A percentile compares a stretch with the other conserved stretches of the same genome.
Evolutionary conservation across 2,113 vertebrate species (phyloP).

Genomic region (Callaeas wilsoni): DNA sequence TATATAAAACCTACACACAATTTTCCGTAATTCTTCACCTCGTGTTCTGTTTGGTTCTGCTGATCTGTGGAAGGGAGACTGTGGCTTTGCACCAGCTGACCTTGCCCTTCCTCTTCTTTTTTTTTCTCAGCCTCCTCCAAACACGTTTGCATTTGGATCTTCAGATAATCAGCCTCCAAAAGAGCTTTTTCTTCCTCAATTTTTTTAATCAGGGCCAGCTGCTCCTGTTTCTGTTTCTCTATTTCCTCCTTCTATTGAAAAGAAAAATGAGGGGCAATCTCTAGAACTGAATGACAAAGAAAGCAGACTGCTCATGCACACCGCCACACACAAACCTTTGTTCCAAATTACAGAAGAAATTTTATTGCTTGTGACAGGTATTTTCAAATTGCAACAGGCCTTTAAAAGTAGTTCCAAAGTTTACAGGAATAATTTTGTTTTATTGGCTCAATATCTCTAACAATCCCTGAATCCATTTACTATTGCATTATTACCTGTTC

Average conservation of each 20-base stretch:
- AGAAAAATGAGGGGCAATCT: background rate
- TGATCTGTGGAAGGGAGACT: background rate
- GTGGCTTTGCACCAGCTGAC: background rate
- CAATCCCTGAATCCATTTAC: background rate
- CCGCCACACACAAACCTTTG: background rate
- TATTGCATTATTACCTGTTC: background rate
- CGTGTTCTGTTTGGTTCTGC: background rate
- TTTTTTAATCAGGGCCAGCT: constrained; percentile 80
- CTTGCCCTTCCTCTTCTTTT: background rate
- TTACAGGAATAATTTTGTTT: background rate
- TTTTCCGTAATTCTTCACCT: constrained; percentile 18
- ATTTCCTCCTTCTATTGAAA: constrained; percentile 77
- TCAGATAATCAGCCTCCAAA: constrained; percentile 77
- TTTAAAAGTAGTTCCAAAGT: background rate
- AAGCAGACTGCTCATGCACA: background rate
- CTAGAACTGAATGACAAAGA: background rate
- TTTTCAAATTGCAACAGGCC: background rate
- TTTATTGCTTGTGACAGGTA: background rate
- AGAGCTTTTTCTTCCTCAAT: constrained; percentile 79
- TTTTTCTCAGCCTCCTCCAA: constrained; percentile 66
- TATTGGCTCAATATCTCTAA: background rate
- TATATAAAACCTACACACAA: background rate
- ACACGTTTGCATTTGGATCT: constrained; percentile 55
- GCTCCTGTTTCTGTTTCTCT: constrained; percentile 82
- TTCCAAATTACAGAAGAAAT: background rate